Base-by-base conservation (phyloP, 2,888 invertebrate species). In the Junonia oenone region DNA sequence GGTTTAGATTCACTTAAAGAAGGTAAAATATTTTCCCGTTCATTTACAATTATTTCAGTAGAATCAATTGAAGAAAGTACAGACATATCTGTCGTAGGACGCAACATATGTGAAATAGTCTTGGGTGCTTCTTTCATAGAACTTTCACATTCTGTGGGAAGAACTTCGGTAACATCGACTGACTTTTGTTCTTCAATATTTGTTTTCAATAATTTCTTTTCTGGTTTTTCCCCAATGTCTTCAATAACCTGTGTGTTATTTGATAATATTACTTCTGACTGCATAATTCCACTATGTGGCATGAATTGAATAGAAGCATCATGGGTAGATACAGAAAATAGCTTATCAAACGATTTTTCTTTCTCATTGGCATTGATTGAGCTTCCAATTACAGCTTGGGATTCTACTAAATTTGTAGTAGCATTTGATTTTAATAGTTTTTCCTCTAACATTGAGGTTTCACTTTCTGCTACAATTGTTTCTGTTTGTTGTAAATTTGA, bases 331-430 rank as follows among this genome's bases (percentile, higher is more conserved):
- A 69, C 40, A 45, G 55, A 31, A 52, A 57, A 61, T 54, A 67
- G 71, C 13, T 76, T 78, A 11, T 80, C 71, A 11, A 93, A 78
- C 38, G 77, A 68, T 43, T 78, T 82, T 79, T 94, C 94, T 68
- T 90, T 91, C 59, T 93, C 92, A 45, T 87, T 88, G 2, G 91
- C 74, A 62, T 91, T 90, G 33, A 92, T 81, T 58, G 89, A 89
- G 45, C 91, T 92, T 5, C 92, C 90, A 13, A 91, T 81, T 11
- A 93, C 63, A 62, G 93, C 87, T 73, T 93, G 90, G 38, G 88
- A 89, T 69, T 92, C 86, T 64, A 90, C 87, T 45, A 91, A 79
- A 59, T 92, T 91, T 14, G 90, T 69, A 9, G 68, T 74, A 19
- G 92, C 91, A 49, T 73, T 85, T 68, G 84, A 69, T 57, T 63